Evolutionary conservation across 1,140 invertebrate species (phyloP).

Genomic region (Eriosoma lanigerum): DNA sequence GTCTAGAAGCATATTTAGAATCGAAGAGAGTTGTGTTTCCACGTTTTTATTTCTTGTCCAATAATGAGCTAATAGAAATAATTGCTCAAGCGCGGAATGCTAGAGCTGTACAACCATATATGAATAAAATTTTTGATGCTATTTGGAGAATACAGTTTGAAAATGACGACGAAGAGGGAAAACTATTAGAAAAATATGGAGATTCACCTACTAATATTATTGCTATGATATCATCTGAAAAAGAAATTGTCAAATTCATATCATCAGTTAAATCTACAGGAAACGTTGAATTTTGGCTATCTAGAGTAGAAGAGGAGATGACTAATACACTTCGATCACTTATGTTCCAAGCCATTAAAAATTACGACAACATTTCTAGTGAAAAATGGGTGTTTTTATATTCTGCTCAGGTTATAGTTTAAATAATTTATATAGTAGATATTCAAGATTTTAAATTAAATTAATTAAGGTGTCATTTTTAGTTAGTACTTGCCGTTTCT

Average conservation of each 20-base stretch:
- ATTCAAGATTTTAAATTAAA: neutral
- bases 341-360: conserved; percentile 72
- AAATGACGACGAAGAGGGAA: conserved; percentile 45
- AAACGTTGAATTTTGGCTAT: conserved; percentile 85
- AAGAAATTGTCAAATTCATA: conserved; percentile 71
- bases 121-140: conserved; percentile 87
- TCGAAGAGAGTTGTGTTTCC: conserved; percentile 94
- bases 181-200: conserved; percentile 21
- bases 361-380: conserved; percentile 63
- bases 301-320: conserved; percentile 85
- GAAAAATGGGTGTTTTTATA: conserved; percentile 67
- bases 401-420: conserved; percentile 63
- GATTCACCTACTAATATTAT: conserved; percentile 72
- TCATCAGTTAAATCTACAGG: conserved; percentile 72
- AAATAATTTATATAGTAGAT: neutral
- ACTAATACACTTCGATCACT: conserved; percentile 70
- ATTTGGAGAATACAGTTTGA: conserved; percentile 63
- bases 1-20: conserved; percentile 91
- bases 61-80: conserved; percentile 94
- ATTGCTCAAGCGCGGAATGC: conserved; percentile 96
- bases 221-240: conserved; percentile 84
- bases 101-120: conserved; percentile 84
- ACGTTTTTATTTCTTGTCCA: conserved; percentile 95
- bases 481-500: conserved; percentile 72
- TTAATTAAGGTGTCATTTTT: too few relatives aligned